Conservation (phyloP, 2,888 invertebrate genomes). For the Thymelicus acteon region DNA sequence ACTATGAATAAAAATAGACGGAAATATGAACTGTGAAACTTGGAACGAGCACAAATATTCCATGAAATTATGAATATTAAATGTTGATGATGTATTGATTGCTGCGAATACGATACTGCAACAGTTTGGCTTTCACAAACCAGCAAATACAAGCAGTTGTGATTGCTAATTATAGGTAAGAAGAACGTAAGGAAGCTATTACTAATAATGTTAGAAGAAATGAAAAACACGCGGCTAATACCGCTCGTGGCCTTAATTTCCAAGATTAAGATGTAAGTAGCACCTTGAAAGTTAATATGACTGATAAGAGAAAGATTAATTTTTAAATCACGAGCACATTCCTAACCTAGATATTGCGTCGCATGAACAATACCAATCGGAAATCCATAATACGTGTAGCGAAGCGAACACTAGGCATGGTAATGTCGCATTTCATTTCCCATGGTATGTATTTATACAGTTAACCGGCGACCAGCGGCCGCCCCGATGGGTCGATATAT, state of each 20-base stretch:
- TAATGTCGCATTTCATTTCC: conserved; percentile 63
- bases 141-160: too few relatives aligned
- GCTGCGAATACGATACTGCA: too few relatives aligned
- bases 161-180: conserved; percentile 12
- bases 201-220: conserved; percentile 39
- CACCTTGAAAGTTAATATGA: conserved; percentile 27
- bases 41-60: conserved; percentile 10
- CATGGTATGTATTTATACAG: conserved; percentile 55
- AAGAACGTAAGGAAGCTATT: conserved; percentile 31
- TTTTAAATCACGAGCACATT: conserved; percentile 10
- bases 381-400: conserved; percentile 20
- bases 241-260: conserved; percentile 35
- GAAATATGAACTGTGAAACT: conserved; percentile 2
- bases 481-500: conserved; percentile 76
- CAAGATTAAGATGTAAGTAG: conserved; percentile 21
- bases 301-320: conserved; percentile 37
- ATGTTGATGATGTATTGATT: neutral
- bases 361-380: conserved; percentile 49
- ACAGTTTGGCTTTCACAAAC: too few relatives aligned
- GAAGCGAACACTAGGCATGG: conserved; percentile 21
- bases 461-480: conserved; percentile 48
- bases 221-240: conserved; percentile 17
- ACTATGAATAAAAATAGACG: neutral
- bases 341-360: conserved; percentile 25
- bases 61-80: conserved; percentile 8